These are phyloP conservation scores for Seriola aureovittata DNA, from an alignment of 2,113 vertebrate species.

Conservation along the genomic window DNA sequence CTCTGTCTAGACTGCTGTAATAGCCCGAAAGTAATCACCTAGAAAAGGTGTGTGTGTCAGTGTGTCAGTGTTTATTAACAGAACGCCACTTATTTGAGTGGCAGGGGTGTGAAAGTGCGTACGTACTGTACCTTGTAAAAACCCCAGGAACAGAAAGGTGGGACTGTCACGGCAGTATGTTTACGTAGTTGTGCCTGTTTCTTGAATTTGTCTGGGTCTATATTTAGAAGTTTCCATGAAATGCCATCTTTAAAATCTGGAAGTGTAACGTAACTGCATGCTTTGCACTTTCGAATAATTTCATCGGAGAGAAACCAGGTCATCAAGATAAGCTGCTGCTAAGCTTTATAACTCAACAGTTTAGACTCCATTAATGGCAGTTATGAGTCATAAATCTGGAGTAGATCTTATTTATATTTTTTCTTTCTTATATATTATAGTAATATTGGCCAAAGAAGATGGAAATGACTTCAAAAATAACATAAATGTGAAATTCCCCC, in stretches of 20 bases:
- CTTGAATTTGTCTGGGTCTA: constrained; percentile 62
- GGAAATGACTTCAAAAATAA: constrained; percentile 20
- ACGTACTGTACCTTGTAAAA: constrained; percentile 45
- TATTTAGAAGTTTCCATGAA: constrained; percentile 71
- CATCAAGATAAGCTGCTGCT: not conserved
- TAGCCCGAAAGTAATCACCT: constrained; percentile 67
- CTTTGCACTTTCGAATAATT: constrained; percentile 12
- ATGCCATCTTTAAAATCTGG: constrained; percentile 51
- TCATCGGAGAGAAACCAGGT: not conserved
- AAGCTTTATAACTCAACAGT: not conserved
- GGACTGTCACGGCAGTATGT: constrained; percentile 60
- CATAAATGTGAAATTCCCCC: not conserved
- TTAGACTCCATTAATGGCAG: not conserved
- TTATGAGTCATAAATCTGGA: not conserved
- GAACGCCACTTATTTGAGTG: constrained; percentile 48
- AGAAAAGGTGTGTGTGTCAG: constrained; percentile 48
- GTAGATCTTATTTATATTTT: not conserved
- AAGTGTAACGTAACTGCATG: constrained; percentile 19
- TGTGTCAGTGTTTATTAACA: constrained; percentile 54
- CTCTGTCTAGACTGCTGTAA: constrained; percentile 79
- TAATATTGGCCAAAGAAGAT: constrained; percentile 1
- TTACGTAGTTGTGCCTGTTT: constrained; percentile 66
- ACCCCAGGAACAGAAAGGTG: constrained; percentile 63
- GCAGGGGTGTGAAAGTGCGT: constrained; percentile 55
- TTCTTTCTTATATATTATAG: not conserved